Evolutionary conservation across 64 coral and sea anemone genomes (phyloP).

Genomic region (Trachythela sp.): DNA sequence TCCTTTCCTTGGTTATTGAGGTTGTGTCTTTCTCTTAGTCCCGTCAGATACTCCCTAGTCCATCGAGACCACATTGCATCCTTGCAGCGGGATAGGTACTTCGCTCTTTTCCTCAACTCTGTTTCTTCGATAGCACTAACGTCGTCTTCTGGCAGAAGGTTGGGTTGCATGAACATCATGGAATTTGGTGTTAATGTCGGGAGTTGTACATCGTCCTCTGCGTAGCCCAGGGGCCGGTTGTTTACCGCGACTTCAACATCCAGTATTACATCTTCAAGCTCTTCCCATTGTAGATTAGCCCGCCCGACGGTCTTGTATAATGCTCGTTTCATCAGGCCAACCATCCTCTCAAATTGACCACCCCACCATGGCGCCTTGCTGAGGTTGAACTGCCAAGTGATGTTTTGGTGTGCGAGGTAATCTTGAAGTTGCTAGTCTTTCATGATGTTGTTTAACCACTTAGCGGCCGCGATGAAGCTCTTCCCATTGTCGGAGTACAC

Average conservation of each 20-base stretch:
- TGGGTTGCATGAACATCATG: conserved; percentile 18
- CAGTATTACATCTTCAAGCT: conserved; percentile 17
- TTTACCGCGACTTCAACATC: conserved; percentile 30
- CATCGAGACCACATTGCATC: conserved; percentile 39
- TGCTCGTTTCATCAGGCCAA: conserved; percentile 25
- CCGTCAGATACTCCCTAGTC: conserved; percentile 34
- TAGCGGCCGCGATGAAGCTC: conserved; percentile 11
- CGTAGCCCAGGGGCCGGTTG: background rate
- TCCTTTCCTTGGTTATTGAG: too few relatives aligned
- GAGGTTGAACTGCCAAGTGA: background rate
- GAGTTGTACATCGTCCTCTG: conserved; percentile 1
- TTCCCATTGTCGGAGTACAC: conserved; percentile 18
- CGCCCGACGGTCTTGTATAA: conserved; percentile 3
- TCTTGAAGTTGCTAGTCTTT: conserved; percentile 4
- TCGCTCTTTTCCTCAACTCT: background rate
- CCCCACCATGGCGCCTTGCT: background rate
- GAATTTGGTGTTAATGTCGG: conserved; percentile 22
- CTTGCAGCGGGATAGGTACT: conserved; percentile 38
- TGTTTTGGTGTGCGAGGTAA: background rate
- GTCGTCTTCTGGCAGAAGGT: background rate
- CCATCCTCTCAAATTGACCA: conserved; percentile 34
- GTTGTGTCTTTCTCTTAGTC: conserved; percentile 22
- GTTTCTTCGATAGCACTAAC: background rate
- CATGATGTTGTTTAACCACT: conserved; percentile 2
- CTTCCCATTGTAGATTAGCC: background rate